Evolutionary conservation across 2,113 vertebrate genomes (phyloP).

Genomic region (Ctenomys sociabilis): DNA sequence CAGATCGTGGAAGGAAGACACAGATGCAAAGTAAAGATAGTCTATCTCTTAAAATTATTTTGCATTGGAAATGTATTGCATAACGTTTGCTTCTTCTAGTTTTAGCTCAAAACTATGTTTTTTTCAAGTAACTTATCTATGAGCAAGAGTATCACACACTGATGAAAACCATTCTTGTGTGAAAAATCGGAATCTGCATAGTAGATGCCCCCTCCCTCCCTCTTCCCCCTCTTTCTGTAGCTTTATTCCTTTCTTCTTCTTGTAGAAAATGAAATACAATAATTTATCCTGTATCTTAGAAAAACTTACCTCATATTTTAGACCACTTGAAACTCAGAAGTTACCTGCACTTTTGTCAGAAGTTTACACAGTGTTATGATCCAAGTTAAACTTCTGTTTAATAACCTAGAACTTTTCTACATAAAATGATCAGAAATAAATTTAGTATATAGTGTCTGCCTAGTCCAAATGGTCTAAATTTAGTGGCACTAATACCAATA

Average conservation of each 20-base stretch:
- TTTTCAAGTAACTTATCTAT: neutral
- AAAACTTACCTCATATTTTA: neutral
- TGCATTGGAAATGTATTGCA: neutral
- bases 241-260: neutral
- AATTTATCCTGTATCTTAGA: neutral
- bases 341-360: neutral
- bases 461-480: neutral
- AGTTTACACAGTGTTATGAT: neutral
- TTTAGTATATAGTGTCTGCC: neutral
- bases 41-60: neutral
- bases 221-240: neutral
- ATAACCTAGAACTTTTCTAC: neutral
- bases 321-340: neutral
- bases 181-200: neutral
- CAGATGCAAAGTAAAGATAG: neutral
- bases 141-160: neutral
- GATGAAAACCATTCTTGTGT: too few relatives aligned
- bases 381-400: neutral
- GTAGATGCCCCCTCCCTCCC: neutral
- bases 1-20: neutral
- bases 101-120: neutral
- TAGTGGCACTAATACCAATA: neutral
- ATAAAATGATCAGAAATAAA: neutral
- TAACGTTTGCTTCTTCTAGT: neutral
- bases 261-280: neutral